phyloP scores from a whole-genome alignment of 1,140 invertebrate species.

The Drosophila dunni region DNA sequence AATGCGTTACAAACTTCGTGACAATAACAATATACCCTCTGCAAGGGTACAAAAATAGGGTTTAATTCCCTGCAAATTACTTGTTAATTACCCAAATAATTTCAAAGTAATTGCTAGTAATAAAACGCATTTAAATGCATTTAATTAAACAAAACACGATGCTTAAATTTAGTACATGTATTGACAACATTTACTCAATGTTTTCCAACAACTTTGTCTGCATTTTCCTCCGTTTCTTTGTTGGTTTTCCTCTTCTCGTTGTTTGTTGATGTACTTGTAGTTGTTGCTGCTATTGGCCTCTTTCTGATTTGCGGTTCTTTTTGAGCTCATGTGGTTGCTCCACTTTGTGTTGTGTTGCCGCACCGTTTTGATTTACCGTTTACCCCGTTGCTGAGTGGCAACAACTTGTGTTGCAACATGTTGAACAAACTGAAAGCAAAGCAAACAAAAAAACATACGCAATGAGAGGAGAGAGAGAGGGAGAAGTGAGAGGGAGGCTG shows the following conservation, averaged over 20 bases:
- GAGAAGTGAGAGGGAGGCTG: not conserved
- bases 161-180: not conserved
- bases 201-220: constrained; percentile 6
- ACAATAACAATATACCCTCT: too few relatives aligned
- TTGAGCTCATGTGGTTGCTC: constrained; percentile 12
- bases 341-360: constrained; percentile 24
- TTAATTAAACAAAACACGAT: not conserved
- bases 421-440: not conserved
- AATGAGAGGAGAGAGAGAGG: not conserved
- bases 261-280: not conserved
- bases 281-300: constrained; percentile 26
- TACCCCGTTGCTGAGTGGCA: constrained; percentile 45
- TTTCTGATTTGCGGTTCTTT: constrained; percentile 23
- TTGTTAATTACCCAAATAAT: constrained; percentile 2
- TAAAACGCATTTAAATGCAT: not conserved
- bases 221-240: not conserved
- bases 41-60: too few relatives aligned
- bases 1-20: too few relatives aligned
- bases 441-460: not conserved
- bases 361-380: constrained; percentile 68
- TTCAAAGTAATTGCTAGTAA: not conserved
- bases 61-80: not conserved
- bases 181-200: not conserved
- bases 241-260: not conserved
- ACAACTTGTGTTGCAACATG: constrained; percentile 29